These are phyloP conservation scores for Heteropelma amictum DNA, from an alignment of 2,888 invertebrate genomes.

Conservation along the genomic window DNA sequence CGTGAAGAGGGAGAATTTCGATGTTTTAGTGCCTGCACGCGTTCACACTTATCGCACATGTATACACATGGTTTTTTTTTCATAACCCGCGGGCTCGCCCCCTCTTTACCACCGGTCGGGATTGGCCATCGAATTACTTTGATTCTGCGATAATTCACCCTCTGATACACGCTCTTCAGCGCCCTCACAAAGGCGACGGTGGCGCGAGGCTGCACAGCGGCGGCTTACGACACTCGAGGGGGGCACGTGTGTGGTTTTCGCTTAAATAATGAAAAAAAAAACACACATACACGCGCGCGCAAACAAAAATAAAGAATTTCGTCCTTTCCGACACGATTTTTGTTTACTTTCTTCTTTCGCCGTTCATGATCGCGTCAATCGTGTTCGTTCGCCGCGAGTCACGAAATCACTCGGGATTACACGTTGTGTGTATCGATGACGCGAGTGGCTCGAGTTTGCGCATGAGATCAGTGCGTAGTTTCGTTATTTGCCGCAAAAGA, in stretches of 20 bases:
- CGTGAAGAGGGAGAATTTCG: conserved; percentile 32
- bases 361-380: too few relatives aligned
- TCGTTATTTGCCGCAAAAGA: conserved; percentile 13
- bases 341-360: neutral
- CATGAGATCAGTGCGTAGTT: conserved; percentile 39
- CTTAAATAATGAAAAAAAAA: conserved; percentile 11
- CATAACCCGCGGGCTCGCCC: conserved; percentile 38
- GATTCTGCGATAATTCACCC: conserved; percentile 76
- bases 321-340: neutral
- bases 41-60: neutral
- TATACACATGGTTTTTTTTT: neutral
- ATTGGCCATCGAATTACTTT: conserved; percentile 75
- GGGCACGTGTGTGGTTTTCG: conserved; percentile 15
- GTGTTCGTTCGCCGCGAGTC: neutral
- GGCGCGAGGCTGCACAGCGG: conserved; percentile 35
- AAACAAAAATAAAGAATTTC: neutral
- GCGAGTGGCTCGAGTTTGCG: conserved; percentile 40
- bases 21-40: conserved; percentile 52
- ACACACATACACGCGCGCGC: neutral
- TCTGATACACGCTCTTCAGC: conserved; percentile 68
- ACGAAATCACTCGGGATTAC: conserved; percentile 19
- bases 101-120: conserved; percentile 58
- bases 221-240: conserved; percentile 18
- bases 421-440: neutral
- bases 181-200: conserved; percentile 57